These are phyloP conservation scores for Mactromeris polynyma DNA, from an alignment of 2,888 invertebrate species.

Conservation along the genomic window DNA sequence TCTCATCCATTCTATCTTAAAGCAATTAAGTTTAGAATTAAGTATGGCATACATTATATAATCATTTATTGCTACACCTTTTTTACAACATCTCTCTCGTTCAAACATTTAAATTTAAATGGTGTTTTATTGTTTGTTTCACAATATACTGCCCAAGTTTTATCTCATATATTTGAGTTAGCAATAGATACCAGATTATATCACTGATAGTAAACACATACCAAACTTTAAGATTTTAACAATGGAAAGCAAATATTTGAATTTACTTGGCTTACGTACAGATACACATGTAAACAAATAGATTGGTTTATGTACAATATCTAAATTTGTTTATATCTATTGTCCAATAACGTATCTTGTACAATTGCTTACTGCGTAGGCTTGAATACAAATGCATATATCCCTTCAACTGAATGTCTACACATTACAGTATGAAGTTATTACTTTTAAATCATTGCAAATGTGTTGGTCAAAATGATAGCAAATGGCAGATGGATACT, in stretches of 20 bases:
- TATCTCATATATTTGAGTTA: not conserved
- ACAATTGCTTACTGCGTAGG: not conserved
- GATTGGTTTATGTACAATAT: not conserved
- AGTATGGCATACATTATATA: not conserved
- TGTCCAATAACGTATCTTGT: not conserved
- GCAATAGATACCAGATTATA: not conserved
- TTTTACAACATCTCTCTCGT: not conserved
- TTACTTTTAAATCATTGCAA: too few relatives aligned
- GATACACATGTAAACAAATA: not conserved
- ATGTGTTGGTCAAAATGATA: too few relatives aligned
- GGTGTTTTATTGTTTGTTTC: not conserved
- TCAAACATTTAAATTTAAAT: not conserved
- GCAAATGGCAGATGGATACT: too few relatives aligned
- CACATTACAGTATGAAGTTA: too few relatives aligned
- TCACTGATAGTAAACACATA: not conserved
- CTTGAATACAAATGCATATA: too few relatives aligned
- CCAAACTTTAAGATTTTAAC: conserved; percentile 1
- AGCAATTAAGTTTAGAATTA: conserved; percentile 1
- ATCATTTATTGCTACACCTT: not conserved
- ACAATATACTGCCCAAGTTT: not conserved
- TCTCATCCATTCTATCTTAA: not conserved
- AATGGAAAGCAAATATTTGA: conserved; percentile 6
- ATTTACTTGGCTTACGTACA: not conserved
- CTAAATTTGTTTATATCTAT: not conserved
- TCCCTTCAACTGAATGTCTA: too few relatives aligned